Conservation (phyloP, 2,113 vertebrate species). For the Mustela lutreola region DNA sequence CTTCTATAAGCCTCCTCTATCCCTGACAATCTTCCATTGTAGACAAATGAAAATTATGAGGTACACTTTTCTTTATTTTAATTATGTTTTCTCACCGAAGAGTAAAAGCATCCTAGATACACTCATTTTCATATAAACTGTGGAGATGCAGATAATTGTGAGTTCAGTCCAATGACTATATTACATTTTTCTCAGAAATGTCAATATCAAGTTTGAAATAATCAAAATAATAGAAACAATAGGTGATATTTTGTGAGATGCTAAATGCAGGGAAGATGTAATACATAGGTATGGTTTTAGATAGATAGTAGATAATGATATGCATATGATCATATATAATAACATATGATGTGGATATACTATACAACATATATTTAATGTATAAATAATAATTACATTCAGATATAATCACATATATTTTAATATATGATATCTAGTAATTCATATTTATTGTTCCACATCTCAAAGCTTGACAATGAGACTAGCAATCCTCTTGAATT, state of each 20-base stretch:
- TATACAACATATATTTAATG: not conserved
- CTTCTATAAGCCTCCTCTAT: not conserved
- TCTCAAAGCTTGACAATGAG: not conserved
- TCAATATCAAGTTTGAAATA: not conserved
- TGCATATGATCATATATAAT: not conserved
- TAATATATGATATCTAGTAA: not conserved
- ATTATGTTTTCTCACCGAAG: conserved; percentile 43
- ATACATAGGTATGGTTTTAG: not conserved
- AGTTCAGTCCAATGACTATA: not conserved
- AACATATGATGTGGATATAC: not conserved
- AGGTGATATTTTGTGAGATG: not conserved
- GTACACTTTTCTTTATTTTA: not conserved
- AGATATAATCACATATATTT: not conserved
- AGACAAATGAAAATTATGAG: conserved; percentile 4
- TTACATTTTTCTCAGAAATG: conserved; percentile 48
- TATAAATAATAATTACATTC: not conserved
- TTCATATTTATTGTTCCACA: not conserved
- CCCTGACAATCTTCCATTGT: not conserved
- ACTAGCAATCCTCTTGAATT: not conserved
- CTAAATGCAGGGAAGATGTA: not conserved
- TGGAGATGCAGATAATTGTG: not conserved
- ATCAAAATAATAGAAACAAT: not conserved
- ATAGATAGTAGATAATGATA: not conserved
- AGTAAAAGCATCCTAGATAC: not conserved
- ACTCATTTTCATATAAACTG: not conserved